A percentile compares a stretch with the other conserved stretches of the same genome.
These are phyloP conservation scores for Marisa cornuarietis DNA, from an alignment of 1,140 invertebrate genomes.

Conservation along the genomic window DNA sequence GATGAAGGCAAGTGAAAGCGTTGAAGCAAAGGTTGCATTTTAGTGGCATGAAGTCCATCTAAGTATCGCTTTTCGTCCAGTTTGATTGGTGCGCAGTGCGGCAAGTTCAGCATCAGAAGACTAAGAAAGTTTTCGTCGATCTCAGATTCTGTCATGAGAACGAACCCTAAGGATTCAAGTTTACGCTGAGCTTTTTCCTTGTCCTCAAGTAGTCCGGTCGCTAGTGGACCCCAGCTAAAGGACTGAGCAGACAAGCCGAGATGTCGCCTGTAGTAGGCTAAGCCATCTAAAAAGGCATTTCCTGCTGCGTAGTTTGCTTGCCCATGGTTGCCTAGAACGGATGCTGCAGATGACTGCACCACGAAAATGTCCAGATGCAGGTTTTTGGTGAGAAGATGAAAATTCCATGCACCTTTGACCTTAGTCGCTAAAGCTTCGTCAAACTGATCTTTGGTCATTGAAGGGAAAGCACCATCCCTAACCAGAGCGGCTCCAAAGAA, in stretches of 20 bases:
- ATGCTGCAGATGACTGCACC: constrained; percentile 44
- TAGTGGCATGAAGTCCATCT: not conserved
- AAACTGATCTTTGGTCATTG: constrained; percentile 36
- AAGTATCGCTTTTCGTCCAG: constrained; percentile 23
- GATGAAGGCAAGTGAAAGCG: not conserved
- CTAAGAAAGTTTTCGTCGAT: constrained; percentile 24
- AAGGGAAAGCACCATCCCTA: not conserved
- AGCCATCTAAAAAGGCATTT: constrained; percentile 45
- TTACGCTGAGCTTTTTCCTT: constrained; percentile 16
- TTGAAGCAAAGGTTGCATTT: not conserved
- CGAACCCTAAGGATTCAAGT: constrained; percentile 27
- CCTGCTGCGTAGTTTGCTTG: constrained; percentile 46
- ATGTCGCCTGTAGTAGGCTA: constrained; percentile 38
- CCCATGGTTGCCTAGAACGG: constrained; percentile 42
- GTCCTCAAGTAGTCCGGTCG: constrained; percentile 33
- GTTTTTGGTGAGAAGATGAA: constrained; percentile 41
- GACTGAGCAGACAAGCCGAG: constrained; percentile 35
- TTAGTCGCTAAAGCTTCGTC: constrained; percentile 38
- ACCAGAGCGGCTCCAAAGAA: constrained; percentile 3
- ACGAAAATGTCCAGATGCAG: constrained; percentile 46
- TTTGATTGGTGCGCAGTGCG: constrained; percentile 24
- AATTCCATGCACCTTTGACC: constrained; percentile 50
- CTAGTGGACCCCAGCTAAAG: constrained; percentile 46
- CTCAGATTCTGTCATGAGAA: constrained; percentile 19
- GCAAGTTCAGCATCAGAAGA: constrained; percentile 19